phyloP scores from a whole-genome alignment of 2,888 invertebrate species.

The Drosophila prostipennis region DNA sequence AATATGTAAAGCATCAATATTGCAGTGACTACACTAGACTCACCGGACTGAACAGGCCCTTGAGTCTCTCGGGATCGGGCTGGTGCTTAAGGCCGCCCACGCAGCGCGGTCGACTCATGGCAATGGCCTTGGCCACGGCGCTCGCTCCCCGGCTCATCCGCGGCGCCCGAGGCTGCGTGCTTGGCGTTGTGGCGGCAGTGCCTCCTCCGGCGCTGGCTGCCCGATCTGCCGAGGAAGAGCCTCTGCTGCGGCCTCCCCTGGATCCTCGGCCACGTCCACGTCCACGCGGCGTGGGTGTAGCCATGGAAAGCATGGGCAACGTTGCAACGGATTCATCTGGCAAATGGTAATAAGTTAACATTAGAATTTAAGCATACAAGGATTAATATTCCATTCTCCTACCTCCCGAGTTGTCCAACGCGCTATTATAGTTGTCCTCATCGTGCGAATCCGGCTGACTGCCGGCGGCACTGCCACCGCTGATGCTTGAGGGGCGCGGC shows the following conservation, averaged over 20 bases:
- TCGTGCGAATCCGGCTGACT: conserved; percentile 69
- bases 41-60: conserved; percentile 83
- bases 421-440: conserved; percentile 70
- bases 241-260: conserved; percentile 48
- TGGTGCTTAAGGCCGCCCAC: conserved; percentile 83
- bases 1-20: too few relatives aligned
- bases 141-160: conserved; percentile 82
- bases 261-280: conserved; percentile 77
- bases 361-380: neutral
- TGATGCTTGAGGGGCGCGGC: conserved; percentile 52
- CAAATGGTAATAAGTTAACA: neutral
- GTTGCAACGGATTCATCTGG: conserved; percentile 55
- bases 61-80: conserved; percentile 82
- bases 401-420: conserved; percentile 78
- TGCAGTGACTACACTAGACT: too few relatives aligned
- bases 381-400: conserved; percentile 26
- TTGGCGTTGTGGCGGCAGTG: conserved; percentile 10
- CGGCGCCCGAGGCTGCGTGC: conserved; percentile 72
- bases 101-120: conserved; percentile 80
- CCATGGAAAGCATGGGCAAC: conserved; percentile 28
- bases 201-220: conserved; percentile 48
- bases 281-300: conserved; percentile 58
- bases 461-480: conserved; percentile 48
- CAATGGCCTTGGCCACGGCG: conserved; percentile 80
- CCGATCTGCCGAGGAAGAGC: conserved; percentile 61